Evolutionary conservation across 2,888 invertebrate species (phyloP), one percentile per base, ranked within the genome.

Genomic region (Drosophila niveifrons): DNA sequence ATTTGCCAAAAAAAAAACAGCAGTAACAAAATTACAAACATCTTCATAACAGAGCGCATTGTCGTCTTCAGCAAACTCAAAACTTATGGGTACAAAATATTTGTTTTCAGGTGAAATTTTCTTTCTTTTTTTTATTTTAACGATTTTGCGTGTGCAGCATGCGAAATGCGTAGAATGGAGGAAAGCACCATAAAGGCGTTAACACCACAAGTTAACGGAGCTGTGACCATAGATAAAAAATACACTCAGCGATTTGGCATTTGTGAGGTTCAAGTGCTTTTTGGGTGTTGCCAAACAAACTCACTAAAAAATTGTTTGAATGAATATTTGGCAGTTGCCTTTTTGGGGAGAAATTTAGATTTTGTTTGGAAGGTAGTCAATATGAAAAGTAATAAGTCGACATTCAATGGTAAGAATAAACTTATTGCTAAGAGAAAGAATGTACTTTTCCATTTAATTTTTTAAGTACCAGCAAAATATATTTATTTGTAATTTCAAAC

Each of bases 151-250:
- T 84, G 87, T 66, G 17, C 67, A 68, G 89, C 89, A 83, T 88
- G 80, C 83, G 69, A 85, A 88, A 82, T 85, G 36, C 53, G 82
- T 66, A 80, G 83, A 86, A 86, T 82, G 72, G 70, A 75, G 52
- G 56, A 66, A 73, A 88, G 70, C 61, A 53, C 56, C 62, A 61
- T 75, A 62, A 78, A 81, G 70, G 79, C 82, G 82, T 70, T 79
- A 76, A 88, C 80, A 85, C 50, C 72, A 63, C 46, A 48, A 74
- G 70, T 74, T 85, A 82, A 82, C 74, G 70, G 70, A 68, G 71
- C 62, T 78, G 63, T 65, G 66, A 66, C 78, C 75, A 75, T 66
- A 66, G 62, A 64, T 53, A 57, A 56, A 39, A 55, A 59, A 34
- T 23, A 6, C 39, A 29, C 8, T 55, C 36, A 17, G 63, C 44